Evolutionary conservation across 1,140 invertebrate genomes (phyloP).

Genomic region (Aphelenchoides fujianensis): DNA sequence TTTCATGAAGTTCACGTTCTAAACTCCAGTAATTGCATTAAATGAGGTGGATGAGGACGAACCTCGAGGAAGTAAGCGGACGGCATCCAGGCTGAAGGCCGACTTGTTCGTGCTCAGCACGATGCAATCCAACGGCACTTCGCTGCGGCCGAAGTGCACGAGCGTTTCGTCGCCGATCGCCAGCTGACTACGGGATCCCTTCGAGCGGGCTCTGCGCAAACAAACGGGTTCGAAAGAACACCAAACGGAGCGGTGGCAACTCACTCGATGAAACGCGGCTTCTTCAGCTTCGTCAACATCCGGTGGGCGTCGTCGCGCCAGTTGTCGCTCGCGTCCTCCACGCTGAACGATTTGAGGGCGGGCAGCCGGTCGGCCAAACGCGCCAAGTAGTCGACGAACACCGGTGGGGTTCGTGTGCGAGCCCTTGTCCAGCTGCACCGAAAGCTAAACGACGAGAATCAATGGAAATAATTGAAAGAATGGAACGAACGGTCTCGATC

Average conservation of each 20-base stretch:
- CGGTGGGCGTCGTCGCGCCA: background rate
- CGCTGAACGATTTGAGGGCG: background rate
- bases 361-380: background rate
- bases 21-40: background rate
- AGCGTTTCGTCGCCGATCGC: background rate
- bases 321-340: slow-evolving; percentile 1
- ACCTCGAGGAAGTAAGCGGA: background rate
- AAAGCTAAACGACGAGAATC: background rate
- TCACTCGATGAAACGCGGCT: slow-evolving; percentile 12
- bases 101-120: background rate
- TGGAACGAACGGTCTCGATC: too few relatives aligned
- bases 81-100: slow-evolving; percentile 6
- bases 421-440: background rate
- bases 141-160: background rate
- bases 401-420: background rate
- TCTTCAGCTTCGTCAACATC: background rate
- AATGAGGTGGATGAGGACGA: too few relatives aligned
- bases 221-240: background rate
- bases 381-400: background rate
- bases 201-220: background rate
- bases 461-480: too few relatives aligned
- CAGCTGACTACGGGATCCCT: background rate
- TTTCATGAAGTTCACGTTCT: background rate
- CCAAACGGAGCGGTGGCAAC: background rate
- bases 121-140: background rate